A percentile compares a stretch with the other conserved stretches of the same genome.
Conservation (phyloP, 92 coral and sea anemone genomes). For the Muricea muricata region DNA sequence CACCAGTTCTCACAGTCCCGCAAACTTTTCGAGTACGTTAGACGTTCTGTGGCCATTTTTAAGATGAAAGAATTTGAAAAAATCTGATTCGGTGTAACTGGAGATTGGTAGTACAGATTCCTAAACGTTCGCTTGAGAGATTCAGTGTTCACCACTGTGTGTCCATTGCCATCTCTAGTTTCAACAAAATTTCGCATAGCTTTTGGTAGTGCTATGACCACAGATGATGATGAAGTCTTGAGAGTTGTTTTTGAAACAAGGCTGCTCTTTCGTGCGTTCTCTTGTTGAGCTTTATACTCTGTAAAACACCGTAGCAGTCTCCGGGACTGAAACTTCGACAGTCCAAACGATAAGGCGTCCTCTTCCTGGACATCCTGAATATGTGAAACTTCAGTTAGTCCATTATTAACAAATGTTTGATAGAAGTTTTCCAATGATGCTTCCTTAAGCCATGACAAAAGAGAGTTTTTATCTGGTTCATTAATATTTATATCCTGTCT, state of each 20-base stretch:
- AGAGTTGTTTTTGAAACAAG: too few species aligned
- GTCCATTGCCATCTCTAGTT: background rate
- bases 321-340: background rate
- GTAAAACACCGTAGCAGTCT: background rate
- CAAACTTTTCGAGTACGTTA: background rate
- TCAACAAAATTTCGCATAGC: background rate
- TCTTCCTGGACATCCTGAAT: background rate
- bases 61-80: slow-evolving; percentile 55
- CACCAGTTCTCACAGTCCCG: background rate
- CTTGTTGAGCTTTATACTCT: background rate
- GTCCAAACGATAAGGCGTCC: background rate
- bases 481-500: too few species aligned
- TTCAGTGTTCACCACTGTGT: background rate
- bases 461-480: too few species aligned
- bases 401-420: background rate
- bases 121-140: background rate
- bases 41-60: slow-evolving; percentile 40
- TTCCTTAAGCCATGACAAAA: background rate
- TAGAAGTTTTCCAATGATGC: background rate
- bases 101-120: background rate
- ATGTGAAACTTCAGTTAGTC: background rate
- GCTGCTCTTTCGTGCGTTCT: too few species aligned
- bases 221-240: background rate
- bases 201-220: background rate
- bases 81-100: slow-evolving; percentile 29